A percentile compares a stretch with the other conserved stretches of the same genome.
These are phyloP conservation scores for Mugil cephalus DNA, from an alignment of 2,113 vertebrate species.

Conservation along the genomic window DNA sequence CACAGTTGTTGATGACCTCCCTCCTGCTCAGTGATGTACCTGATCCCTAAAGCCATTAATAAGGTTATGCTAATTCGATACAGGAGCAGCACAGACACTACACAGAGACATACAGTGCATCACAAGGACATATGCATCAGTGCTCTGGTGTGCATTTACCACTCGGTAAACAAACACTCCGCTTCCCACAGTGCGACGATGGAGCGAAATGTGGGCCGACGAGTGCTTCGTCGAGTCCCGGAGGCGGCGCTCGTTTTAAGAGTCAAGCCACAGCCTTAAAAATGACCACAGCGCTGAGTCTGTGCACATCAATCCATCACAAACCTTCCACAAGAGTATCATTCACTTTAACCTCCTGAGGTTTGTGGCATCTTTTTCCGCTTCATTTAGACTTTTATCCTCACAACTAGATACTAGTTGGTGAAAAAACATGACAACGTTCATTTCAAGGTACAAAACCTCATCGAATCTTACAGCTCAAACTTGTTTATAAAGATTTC, in stretches of 20 bases:
- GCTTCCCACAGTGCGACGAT: conserved; percentile 27
- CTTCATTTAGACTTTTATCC: too few species aligned
- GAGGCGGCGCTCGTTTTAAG: not conserved
- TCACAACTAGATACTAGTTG: too few species aligned
- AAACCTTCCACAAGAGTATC: too few species aligned
- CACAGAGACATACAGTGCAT: conserved; percentile 59
- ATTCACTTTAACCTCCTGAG: too few species aligned
- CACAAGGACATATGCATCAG: conserved; percentile 52
- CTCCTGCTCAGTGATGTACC: conserved; percentile 67
- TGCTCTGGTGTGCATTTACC: conserved; percentile 44
- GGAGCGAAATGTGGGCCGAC: conserved; percentile 19
- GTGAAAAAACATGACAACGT: too few species aligned
- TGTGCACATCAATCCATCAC: not conserved
- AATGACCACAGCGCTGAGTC: not conserved
- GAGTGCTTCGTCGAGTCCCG: conserved; percentile 18
- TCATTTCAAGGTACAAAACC: too few species aligned
- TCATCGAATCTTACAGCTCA: too few species aligned
- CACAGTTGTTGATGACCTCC: conserved; percentile 64
- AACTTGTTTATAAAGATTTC: too few species aligned
- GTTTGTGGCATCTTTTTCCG: too few species aligned
- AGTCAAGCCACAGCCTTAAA: not conserved
- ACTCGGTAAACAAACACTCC: conserved; percentile 60
- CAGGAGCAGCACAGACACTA: conserved; percentile 43
- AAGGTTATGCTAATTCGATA: conserved; percentile 70
- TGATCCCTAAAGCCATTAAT: conserved; percentile 70